These are phyloP conservation scores for Andricus grossulariae DNA, from an alignment of 1,140 invertebrate species.

Conservation along the genomic window DNA sequence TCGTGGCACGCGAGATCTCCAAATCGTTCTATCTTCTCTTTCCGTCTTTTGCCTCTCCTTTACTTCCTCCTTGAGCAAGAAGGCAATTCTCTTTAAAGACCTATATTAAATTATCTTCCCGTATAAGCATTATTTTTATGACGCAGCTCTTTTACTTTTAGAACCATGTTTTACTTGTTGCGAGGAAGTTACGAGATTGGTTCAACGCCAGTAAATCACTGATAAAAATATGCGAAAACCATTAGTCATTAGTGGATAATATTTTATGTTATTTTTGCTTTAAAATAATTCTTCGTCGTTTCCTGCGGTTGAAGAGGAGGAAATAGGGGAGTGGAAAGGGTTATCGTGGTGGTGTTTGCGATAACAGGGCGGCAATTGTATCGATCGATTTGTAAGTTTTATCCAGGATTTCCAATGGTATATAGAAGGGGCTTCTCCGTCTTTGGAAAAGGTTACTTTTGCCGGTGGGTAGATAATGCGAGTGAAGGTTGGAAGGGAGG, in stretches of 20 bases:
- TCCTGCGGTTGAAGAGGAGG: conserved; percentile 12
- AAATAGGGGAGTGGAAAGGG: conserved; percentile 30
- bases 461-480: conserved; percentile 46
- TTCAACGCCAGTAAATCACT: conserved; percentile 9
- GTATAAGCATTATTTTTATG: conserved; percentile 21
- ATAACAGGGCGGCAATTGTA: conserved; percentile 45
- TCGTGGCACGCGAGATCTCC: conserved; percentile 1
- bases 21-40: not conserved
- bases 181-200: conserved; percentile 25
- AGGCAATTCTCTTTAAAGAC: conserved; percentile 3
- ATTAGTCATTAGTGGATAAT: not conserved
- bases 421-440: conserved; percentile 34
- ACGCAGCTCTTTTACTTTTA: conserved; percentile 28
- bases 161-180: conserved; percentile 4
- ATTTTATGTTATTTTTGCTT: not conserved
- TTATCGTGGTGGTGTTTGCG: not conserved
- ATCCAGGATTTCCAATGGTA: conserved; percentile 56
- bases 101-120: conserved; percentile 3
- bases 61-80: conserved; percentile 4
- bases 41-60: conserved; percentile 27
- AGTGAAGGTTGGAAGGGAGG: conserved; percentile 34
- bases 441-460: conserved; percentile 49
- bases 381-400: conserved; percentile 48
- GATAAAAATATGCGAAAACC: not conserved
- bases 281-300: not conserved